These are phyloP conservation scores for Pipistrellus nathusii DNA, from an alignment of 2,797 vertebrate species.

Conservation along the genomic window DNA sequence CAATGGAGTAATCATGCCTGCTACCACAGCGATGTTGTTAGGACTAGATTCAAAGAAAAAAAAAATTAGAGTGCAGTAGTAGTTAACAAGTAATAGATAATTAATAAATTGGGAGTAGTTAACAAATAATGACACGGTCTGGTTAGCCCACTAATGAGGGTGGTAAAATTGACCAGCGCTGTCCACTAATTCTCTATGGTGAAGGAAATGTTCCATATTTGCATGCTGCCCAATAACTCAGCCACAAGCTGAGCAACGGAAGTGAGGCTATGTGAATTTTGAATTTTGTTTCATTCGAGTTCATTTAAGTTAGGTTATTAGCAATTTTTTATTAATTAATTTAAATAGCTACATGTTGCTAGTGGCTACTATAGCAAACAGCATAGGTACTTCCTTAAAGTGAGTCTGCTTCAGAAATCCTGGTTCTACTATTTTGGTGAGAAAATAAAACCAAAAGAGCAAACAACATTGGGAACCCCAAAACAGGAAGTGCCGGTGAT, in stretches of 20 bases:
- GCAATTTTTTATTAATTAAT: not conserved
- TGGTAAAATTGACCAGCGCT: not conserved
- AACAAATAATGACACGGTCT: not conserved
- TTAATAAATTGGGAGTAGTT: conserved; percentile 9
- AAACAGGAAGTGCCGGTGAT: conserved; percentile 67
- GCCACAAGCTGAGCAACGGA: not conserved
- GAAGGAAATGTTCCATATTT: not conserved
- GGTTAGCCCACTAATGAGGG: not conserved
- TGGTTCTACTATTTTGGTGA: conserved; percentile 57
- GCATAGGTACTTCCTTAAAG: conserved; percentile 47
- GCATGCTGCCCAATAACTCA: not conserved
- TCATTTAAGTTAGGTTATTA: conserved; percentile 15
- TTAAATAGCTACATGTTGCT: not conserved
- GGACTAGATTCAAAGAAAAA: conserved; percentile 40
- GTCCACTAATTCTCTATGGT: not conserved
- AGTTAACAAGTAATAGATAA: conserved; percentile 44
- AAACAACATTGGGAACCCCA: not conserved
- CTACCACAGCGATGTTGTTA: not conserved
- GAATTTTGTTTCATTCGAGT: not conserved
- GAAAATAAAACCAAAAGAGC: conserved; percentile 68
- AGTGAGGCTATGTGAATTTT: not conserved
- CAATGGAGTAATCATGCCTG: not conserved
- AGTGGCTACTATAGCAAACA: not conserved
- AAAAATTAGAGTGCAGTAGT: not conserved
- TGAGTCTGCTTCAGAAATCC: conserved; percentile 51